Percentiles rank a stretch among this genome's conserved stretches.
Conservation (phyloP, 2,113 vertebrate genomes). For the Odocoileus virginianus region DNA sequence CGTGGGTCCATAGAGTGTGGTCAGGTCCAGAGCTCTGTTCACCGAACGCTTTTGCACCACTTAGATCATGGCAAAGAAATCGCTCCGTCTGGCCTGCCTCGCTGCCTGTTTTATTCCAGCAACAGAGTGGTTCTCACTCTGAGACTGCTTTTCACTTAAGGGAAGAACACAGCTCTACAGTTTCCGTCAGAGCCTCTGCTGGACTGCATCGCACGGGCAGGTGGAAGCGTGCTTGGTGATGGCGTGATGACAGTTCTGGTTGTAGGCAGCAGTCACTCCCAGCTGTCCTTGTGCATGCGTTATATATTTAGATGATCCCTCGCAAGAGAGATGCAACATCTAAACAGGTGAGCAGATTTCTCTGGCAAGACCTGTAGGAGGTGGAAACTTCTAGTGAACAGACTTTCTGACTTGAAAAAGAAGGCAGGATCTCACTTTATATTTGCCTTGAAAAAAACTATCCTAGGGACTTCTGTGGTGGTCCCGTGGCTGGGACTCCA, state of each 20-base stretch:
- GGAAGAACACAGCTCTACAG: neutral
- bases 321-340: neutral
- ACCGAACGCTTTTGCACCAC: neutral
- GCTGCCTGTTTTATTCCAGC: neutral
- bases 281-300: neutral
- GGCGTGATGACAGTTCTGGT: constrained; percentile 22
- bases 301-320: constrained; percentile 25
- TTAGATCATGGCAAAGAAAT: neutral
- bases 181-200: neutral
- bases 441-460: neutral
- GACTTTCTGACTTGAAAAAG: neutral
- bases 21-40: neutral
- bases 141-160: neutral
- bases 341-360: neutral
- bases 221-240: neutral
- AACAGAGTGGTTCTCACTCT: neutral
- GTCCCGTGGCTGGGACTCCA: neutral
- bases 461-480: neutral
- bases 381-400: neutral
- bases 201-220: neutral
- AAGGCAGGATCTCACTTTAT: neutral
- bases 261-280: neutral
- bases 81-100: neutral
- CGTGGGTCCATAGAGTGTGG: neutral
- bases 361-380: neutral